A percentile compares a stretch with the other conserved stretches of the same genome.
Evolutionary conservation across 2,888 invertebrate genomes (phyloP).

Genomic region (Plebejus anna): DNA sequence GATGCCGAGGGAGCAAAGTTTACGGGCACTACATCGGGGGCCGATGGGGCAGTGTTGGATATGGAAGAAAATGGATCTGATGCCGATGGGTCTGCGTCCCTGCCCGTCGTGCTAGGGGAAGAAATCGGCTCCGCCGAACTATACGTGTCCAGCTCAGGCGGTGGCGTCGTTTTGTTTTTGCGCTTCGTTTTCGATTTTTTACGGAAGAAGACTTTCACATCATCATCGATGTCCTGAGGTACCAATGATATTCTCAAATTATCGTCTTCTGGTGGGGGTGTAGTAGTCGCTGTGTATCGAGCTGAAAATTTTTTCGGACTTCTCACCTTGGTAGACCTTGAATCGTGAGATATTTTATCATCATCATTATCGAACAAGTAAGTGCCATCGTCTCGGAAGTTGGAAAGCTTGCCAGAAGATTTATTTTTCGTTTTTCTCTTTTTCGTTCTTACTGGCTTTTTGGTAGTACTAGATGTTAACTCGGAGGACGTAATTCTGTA

Average conservation of each 20-base stretch:
- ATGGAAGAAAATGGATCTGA: conserved; percentile 29
- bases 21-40: conserved; percentile 31
- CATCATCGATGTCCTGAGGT: conserved; percentile 51
- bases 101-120: conserved; percentile 34
- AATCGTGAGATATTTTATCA: conserved; percentile 41
- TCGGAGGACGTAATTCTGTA: conserved; percentile 47
- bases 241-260: conserved; percentile 59
- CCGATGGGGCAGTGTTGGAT: conserved; percentile 3
- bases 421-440: conserved; percentile 42
- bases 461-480: conserved; percentile 38
- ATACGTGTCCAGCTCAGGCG: conserved; percentile 31
- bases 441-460: conserved; percentile 35
- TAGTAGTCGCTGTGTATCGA: conserved; percentile 42
- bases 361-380: conserved; percentile 54
- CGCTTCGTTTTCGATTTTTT: conserved; percentile 54
- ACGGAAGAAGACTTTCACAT: conserved; percentile 65
- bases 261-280: conserved; percentile 40
- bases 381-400: conserved; percentile 61
- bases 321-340: conserved; percentile 32
- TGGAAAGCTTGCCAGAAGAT: conserved; percentile 55
- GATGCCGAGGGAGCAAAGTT: conserved; percentile 32
- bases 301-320: conserved; percentile 43
- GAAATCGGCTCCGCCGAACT: conserved; percentile 1
- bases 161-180: conserved; percentile 44
- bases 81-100: conserved; percentile 33